phyloP scores from a whole-genome alignment of 2,888 invertebrate species.

The Parascotia fuliginaria region DNA sequence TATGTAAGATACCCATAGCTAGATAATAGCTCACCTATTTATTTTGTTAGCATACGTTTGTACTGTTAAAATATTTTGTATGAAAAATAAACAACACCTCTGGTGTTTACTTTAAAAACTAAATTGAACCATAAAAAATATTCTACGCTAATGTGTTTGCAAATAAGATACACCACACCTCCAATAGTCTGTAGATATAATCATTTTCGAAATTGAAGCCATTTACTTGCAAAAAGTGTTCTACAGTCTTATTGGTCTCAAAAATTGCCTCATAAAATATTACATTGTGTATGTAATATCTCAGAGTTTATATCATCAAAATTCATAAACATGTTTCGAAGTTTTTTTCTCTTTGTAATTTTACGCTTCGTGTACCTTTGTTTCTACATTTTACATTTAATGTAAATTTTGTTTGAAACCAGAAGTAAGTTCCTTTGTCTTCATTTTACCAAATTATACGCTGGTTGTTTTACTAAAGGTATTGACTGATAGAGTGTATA shows the following conservation, averaged over 20 bases:
- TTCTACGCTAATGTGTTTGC: too few species aligned
- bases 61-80: too few species aligned
- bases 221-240: not conserved
- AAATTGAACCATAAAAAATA: too few species aligned
- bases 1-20: too few species aligned
- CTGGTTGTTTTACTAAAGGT: conserved; percentile 16
- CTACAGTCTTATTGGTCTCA: not conserved
- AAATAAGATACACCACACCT: too few species aligned
- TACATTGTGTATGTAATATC: not conserved
- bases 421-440: conserved; percentile 41
- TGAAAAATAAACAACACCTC: too few species aligned
- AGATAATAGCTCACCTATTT: too few species aligned
- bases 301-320: conserved; percentile 9
- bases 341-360: conserved; percentile 29
- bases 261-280: not conserved
- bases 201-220: not conserved
- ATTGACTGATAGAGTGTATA: not conserved
- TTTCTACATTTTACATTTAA: conserved; percentile 39
- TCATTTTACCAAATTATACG: conserved; percentile 10
- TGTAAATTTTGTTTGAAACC: conserved; percentile 36
- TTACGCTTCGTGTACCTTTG: conserved; percentile 33
- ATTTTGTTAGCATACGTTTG: too few species aligned
- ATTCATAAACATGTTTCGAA: conserved; percentile 14
- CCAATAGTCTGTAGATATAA: too few species aligned
- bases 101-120: too few species aligned